These are phyloP conservation scores for Camponotus fellah DNA, from an alignment of 2,888 invertebrate species.

Conservation along the genomic window DNA sequence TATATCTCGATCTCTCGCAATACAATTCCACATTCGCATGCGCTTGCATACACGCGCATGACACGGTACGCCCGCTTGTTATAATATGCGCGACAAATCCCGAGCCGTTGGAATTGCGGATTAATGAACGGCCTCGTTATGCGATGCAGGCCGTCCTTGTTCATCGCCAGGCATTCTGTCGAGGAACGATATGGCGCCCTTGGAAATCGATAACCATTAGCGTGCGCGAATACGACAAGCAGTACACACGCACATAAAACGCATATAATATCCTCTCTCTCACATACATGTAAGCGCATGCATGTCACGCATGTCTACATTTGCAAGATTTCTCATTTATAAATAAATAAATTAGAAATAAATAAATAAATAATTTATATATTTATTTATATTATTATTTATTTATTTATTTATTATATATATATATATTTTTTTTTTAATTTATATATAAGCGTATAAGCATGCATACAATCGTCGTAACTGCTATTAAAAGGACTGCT, in stretches of 20 bases:
- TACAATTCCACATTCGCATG: constrained; percentile 1
- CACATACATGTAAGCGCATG: neutral
- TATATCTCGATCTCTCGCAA: constrained; percentile 8
- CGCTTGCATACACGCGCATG: neutral
- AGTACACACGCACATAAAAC: neutral
- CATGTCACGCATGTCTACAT: neutral
- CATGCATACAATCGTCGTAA: neutral
- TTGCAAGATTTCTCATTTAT: neutral
- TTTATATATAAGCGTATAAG: neutral
- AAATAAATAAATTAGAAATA: neutral
- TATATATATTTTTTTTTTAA: neutral
- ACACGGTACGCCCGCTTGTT: constrained; percentile 58
- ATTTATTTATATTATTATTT: too few species aligned
- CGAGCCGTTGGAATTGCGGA: constrained; percentile 67
- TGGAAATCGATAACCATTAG: constrained; percentile 66
- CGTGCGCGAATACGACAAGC: constrained; percentile 12
- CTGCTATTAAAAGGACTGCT: constrained; percentile 12
- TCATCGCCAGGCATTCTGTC: constrained; percentile 60
- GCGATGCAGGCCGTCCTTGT: constrained; percentile 59
- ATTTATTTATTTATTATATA: neutral
- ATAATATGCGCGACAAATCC: constrained; percentile 71
- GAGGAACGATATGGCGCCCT: constrained; percentile 43
- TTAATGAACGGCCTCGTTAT: constrained; percentile 77
- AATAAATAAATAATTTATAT: neutral
- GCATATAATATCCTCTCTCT: neutral